Conservation (phyloP, 2,113 vertebrate species). For the Dasyprocta punctata region DNA sequence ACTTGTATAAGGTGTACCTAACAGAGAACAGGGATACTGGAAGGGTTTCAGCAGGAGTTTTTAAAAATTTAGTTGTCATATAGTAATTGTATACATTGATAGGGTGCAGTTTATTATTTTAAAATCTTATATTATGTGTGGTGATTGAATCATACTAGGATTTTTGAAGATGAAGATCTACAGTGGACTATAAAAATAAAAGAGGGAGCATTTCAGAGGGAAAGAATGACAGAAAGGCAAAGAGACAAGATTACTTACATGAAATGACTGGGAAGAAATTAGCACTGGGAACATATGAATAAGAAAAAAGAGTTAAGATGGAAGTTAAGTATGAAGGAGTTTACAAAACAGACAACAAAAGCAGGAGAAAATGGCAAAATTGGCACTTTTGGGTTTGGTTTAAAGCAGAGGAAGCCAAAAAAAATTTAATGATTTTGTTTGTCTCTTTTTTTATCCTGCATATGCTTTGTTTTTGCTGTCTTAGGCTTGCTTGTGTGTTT, state of each 20-base stretch:
- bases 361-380: neutral
- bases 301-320: neutral
- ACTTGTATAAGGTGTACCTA: neutral
- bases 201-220: neutral
- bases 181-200: neutral
- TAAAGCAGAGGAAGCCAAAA: constrained; percentile 36
- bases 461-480: neutral
- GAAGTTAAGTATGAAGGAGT: neutral
- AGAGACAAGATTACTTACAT: neutral
- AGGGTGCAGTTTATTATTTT: neutral
- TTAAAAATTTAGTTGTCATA: neutral
- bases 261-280: neutral
- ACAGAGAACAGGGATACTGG: neutral
- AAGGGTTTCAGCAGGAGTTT: neutral
- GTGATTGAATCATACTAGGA: neutral
- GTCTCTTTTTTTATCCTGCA: neutral
- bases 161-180: constrained; percentile 43
- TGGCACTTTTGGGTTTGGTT: neutral
- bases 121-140: neutral
- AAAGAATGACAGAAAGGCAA: constrained; percentile 17
- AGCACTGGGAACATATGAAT: neutral
- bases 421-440: neutral
- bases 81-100: neutral
- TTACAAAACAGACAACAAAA: neutral
- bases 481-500: neutral